Evolutionary conservation across 2,113 vertebrate species (phyloP).

Genomic region (Myotis brandtii): DNA sequence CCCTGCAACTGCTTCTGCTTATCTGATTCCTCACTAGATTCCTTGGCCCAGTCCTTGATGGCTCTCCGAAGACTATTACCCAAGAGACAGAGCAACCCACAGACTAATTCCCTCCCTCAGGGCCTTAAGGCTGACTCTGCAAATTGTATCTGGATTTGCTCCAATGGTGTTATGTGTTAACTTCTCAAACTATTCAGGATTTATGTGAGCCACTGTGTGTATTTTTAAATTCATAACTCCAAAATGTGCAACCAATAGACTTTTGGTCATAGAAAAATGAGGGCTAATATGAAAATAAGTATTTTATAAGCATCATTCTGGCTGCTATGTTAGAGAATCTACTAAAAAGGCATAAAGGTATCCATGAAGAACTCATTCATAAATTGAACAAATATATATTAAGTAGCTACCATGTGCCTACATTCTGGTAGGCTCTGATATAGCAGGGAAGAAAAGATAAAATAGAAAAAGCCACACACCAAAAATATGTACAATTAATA

Average conservation of each 20-base stretch:
- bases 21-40: background rate
- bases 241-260: background rate
- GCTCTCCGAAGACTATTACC: background rate
- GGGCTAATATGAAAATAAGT: background rate
- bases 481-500: background rate
- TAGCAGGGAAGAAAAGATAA: background rate
- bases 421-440: background rate
- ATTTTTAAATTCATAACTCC: slow-evolving; percentile 20
- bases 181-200: background rate
- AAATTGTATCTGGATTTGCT: background rate
- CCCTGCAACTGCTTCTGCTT: background rate
- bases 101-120: background rate
- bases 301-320: background rate
- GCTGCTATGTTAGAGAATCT: background rate
- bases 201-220: background rate
- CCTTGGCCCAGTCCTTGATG: background rate
- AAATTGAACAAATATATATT: background rate
- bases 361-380: background rate
- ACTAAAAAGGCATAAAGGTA: background rate
- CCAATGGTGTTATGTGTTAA: background rate
- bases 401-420: background rate
- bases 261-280: background rate
- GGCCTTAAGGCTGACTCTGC: background rate
- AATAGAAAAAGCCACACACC: background rate
- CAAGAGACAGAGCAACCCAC: background rate